phyloP scores from a whole-genome alignment of 1,140 invertebrate species.

The Eriosoma lanigerum region DNA sequence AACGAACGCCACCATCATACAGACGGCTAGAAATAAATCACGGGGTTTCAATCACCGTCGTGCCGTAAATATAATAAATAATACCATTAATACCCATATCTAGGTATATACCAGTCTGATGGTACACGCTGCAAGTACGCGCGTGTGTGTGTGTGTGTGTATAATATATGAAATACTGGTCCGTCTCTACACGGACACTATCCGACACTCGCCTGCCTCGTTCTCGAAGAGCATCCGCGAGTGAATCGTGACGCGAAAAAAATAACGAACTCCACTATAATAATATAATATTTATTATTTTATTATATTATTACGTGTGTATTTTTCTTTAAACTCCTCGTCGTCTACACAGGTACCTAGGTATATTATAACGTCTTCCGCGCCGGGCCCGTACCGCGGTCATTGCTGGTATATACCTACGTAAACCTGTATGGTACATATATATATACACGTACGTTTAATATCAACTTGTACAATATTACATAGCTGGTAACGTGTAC shows the following conservation, averaged over 20 bases:
- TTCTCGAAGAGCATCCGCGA: background rate
- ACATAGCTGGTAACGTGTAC: background rate
- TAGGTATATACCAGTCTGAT: too few species aligned
- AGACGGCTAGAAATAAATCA: conserved; percentile 13
- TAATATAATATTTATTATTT: conserved; percentile 6
- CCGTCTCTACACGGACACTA: too few species aligned
- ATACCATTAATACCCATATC: too few species aligned
- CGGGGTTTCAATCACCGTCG: conserved; percentile 19
- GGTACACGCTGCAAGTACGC: background rate
- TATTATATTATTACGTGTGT: too few species aligned
- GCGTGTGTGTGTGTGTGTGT: background rate
- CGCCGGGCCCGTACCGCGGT: background rate
- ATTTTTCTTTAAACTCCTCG: too few species aligned
- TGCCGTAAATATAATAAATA: too few species aligned
- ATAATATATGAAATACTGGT: too few species aligned
- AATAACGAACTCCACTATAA: too few species aligned
- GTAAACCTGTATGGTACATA: background rate
- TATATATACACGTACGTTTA: background rate
- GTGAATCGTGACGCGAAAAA: conserved; percentile 29
- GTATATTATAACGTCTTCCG: too few species aligned
- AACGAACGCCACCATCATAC: background rate
- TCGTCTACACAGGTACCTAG: too few species aligned
- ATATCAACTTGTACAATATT: background rate
- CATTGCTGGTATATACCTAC: background rate
- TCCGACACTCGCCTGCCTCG: too few species aligned